phyloP scores from a whole-genome alignment of 2,797 vertebrate species.

The Microchirus variegatus region DNA sequence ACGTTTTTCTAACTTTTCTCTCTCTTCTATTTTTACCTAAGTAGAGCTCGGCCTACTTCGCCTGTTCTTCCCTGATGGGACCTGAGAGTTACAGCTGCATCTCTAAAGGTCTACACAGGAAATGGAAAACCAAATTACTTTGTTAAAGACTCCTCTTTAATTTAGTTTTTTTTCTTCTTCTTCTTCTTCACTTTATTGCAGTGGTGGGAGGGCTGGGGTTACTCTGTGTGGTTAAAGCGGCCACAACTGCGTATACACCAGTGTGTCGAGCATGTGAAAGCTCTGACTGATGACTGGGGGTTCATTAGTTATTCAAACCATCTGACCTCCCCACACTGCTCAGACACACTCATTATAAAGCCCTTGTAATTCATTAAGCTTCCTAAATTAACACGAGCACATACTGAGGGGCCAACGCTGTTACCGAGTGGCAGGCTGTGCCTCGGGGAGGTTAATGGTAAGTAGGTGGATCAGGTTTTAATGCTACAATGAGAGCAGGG shows the following conservation, averaged over 20 bases:
- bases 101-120: slow-evolving; percentile 80
- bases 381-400: slow-evolving; percentile 71
- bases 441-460: slow-evolving; percentile 53
- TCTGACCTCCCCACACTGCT: slow-evolving; percentile 62
- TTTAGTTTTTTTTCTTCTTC: slow-evolving; percentile 46
- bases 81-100: slow-evolving; percentile 74
- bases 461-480: slow-evolving; percentile 49
- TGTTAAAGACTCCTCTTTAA: slow-evolving; percentile 64
- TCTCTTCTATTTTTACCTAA: slow-evolving; percentile 78
- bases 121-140: slow-evolving; percentile 84
- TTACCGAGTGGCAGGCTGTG: slow-evolving; percentile 45
- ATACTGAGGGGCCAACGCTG: slow-evolving; percentile 40
- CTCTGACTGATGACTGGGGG: slow-evolving; percentile 56
- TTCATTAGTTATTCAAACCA: slow-evolving; percentile 74
- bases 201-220: slow-evolving; percentile 18
- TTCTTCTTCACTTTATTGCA: slow-evolving; percentile 7
- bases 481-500: slow-evolving; percentile 25
- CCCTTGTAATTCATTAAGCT: slow-evolving; percentile 78
- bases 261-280: slow-evolving; percentile 50
- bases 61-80: slow-evolving; percentile 73
- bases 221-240: slow-evolving; percentile 34
- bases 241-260: slow-evolving; percentile 33
- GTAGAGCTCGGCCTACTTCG: slow-evolving; percentile 81
- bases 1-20: slow-evolving; percentile 65
- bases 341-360: slow-evolving; percentile 67